Evolutionary conservation across 2,113 vertebrate genomes (phyloP).

Genomic region (Nymphicus hollandicus): DNA sequence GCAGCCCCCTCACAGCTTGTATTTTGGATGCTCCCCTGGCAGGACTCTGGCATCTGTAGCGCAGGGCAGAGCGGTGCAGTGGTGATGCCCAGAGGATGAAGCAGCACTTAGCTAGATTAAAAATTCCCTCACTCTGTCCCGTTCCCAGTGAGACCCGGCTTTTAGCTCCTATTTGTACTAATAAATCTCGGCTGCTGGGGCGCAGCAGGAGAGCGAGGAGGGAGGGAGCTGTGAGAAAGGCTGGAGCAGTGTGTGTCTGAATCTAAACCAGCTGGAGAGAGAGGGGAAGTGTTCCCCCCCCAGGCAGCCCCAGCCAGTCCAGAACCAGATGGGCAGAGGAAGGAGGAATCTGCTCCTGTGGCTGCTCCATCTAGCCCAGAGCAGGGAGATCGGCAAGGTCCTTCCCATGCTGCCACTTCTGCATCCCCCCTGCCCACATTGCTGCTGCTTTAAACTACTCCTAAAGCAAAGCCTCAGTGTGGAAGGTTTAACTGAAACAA

Average conservation of each 20-base stretch:
- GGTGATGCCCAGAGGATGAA: neutral
- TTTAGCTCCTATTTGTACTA: neutral
- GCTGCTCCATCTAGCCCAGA: neutral
- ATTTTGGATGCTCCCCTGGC: neutral
- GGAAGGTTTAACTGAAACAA: neutral
- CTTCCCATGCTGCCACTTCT: neutral
- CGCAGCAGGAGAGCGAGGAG: neutral
- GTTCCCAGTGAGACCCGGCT: neutral
- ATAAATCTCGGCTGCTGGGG: neutral
- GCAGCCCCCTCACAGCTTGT: neutral
- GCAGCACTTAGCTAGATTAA: neutral
- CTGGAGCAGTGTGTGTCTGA: neutral
- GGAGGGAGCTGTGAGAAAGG: neutral
- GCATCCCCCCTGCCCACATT: fast-evolving
- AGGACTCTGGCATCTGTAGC: neutral
- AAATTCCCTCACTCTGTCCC: neutral
- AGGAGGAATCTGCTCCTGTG: neutral
- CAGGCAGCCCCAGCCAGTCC: neutral
- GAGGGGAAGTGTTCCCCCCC: neutral
- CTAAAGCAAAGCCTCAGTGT: neutral
- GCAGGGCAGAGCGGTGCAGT: neutral
- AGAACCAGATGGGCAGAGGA: neutral
- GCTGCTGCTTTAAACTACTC: neutral
- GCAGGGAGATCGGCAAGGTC: fast-evolving
- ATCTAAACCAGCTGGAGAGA: neutral